Conservation (phyloP, 2,888 invertebrate species). For the Tipula helvola region DNA sequence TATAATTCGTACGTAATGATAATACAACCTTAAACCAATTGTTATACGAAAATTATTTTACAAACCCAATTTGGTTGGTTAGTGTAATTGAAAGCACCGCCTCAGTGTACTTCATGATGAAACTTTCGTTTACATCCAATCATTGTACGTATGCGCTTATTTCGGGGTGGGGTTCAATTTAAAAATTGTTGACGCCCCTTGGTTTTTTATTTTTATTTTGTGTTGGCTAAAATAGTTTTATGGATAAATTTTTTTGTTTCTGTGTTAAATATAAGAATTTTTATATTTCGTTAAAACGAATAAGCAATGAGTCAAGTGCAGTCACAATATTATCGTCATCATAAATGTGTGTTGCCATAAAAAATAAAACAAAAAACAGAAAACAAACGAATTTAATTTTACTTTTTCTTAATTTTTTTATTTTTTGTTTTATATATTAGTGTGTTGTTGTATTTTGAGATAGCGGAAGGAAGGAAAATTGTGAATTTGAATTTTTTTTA, state of each 20-base stretch:
- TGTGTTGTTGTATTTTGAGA: constrained; percentile 1
- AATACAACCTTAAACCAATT: constrained; percentile 7
- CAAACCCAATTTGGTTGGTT: constrained; percentile 13
- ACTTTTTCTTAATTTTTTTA: not conserved
- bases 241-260: not conserved
- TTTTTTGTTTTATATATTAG: not conserved
- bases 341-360: constrained; percentile 7
- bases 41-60: not conserved
- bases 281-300: constrained; percentile 7
- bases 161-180: not conserved
- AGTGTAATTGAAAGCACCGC: constrained; percentile 12
- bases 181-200: not conserved
- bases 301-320: not conserved
- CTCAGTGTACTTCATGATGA: not conserved
- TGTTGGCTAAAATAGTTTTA: not conserved
- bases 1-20: not conserved
- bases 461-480: constrained; percentile 4
- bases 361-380: not conserved
- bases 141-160: not conserved
- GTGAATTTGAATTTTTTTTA: not conserved
- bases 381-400: not conserved
- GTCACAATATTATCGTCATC: not conserved
- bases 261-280: not conserved
- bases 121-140: not conserved
- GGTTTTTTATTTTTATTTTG: not conserved